phyloP scores from a whole-genome alignment of 2,888 invertebrate species.

The Sarcophaga carnaria region DNA sequence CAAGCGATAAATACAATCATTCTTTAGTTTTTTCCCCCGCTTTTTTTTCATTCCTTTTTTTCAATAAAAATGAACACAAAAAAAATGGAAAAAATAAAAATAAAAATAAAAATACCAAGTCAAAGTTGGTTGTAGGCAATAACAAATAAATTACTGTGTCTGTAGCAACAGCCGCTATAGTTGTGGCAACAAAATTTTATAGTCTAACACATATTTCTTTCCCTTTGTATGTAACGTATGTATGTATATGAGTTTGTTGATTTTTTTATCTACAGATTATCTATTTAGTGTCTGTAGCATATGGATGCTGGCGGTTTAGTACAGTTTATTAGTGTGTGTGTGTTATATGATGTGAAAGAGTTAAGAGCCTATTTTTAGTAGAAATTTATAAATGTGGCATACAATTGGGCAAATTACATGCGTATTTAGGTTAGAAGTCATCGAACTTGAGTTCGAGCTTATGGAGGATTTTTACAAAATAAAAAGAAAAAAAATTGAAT shows the following conservation, averaged over 20 bases:
- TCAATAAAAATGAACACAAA: not conserved
- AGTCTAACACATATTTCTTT: not conserved
- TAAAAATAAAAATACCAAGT: conserved; percentile 23
- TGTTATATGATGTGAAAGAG: not conserved
- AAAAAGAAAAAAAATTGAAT: not conserved
- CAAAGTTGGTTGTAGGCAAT: conserved; percentile 28
- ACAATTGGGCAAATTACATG: not conserved
- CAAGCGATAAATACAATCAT: conserved; percentile 67
- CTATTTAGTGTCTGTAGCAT: not conserved
- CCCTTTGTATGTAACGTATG: not conserved
- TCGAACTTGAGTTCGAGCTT: not conserved
- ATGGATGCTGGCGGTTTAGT: not conserved
- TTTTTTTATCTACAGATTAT: not conserved
- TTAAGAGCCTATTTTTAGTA: not conserved
- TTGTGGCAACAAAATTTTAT: conserved; percentile 2
- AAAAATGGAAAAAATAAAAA: not conserved
- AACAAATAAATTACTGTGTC: not conserved
- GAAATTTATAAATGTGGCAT: not conserved
- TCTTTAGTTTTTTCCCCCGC: not conserved
- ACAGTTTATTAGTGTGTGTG: not conserved
- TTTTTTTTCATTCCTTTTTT: not conserved
- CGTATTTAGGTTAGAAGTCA: not conserved
- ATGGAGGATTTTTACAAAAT: not conserved
- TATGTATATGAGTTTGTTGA: not conserved
- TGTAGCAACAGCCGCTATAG: conserved; percentile 25